Base-by-base conservation (phyloP, 2,113 vertebrate genomes). In the Gorsachius goisagi region DNA sequence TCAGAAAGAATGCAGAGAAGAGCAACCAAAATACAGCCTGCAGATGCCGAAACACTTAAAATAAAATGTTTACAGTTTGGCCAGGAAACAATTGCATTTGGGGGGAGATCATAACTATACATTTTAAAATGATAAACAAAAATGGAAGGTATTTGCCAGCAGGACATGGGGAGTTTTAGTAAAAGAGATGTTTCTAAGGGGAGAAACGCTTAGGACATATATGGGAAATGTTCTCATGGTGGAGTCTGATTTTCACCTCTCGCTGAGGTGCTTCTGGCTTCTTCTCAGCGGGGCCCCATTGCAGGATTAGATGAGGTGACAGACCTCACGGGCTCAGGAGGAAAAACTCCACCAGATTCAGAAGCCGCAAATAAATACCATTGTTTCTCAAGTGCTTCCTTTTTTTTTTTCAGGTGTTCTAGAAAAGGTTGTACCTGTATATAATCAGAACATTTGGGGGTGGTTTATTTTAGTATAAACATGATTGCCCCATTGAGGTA, bases 381-480 rank as follows among this genome's bases (percentile, higher is more conserved):
- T 82, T 93, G 45, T 93, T 93, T 82, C 62, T 89, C 55, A 85
- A 93, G 47, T 26, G 18, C 39, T 80, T 12, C 20, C 2, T 62
- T 32, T 28, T 28, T 62, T 32, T 28, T 28, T 50, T 74, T 53
- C 53, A 52, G 35, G 17, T 66, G 18, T 27, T 21, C 49, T 82
- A 73, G 62, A 68, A 78, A 87, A 94, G 41, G 11, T 50, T 89
- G 22, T 93, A 90, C 66, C 49, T 85, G 45, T 85, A 58, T 73
- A 32, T 73, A 89, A 77, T 91, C 89, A 91, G 74, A 92, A 92
- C 67, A 30, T 96, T 63, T 91, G 24, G 35, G 53, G 37, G 62
- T 64, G 87, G 83, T 79, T 93, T 91, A 76, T 95, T 97, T 96
- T 94, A n/a, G 35, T 94, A 67, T 79, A 95, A 95, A 95, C 78